Base-by-base conservation (phyloP, 2,888 invertebrate species). In the Drosophila testacea region DNA sequence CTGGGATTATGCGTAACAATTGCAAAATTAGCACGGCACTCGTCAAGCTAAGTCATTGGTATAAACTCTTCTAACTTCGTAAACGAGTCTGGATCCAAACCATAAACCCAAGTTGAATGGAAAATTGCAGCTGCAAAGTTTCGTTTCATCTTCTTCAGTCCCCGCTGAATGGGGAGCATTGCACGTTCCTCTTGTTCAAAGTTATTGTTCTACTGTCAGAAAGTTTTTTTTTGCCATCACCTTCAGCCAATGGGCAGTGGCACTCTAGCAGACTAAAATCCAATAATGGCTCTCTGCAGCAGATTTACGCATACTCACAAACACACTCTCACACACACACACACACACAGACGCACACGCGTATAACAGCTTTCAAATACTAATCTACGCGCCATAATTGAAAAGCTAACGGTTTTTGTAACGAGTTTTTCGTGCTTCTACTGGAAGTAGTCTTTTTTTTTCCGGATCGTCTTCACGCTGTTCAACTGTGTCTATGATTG, bases 341-440 rank as follows among this genome's bases (percentile, higher is more conserved):
- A 11, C 41, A n/a, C 54, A 27, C 47, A 57, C 22, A 34, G 22
- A 22, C 48, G 6, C 48, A 39, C 10, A 7, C 28, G 16, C 34
- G 42, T 42, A 55, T 34, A 51, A 51, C 41, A 59, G 69, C 82
- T 84, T 77, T 79, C 85, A 81, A 88, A 85, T 86, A 83, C 83
- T 88, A 87, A 89, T 87, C 88, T 89, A 78, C 71, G 83, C 62
- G 72, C 79, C 79, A 79, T 88, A 88, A 88, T 89, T 88, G 87
- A 88, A 89, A 87, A 83, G 77, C 86, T 80, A 85, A 88, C 89
- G 75, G 76, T 77, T 81, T 87, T 81, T 77, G 79, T 86, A 84
- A 85, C 88, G 86, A 85, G 74, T 83, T 86, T 86, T 80, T 88
- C 85, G 80, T 88, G 75, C 86, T 82, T 73, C 70, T 38, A 73